Base-by-base conservation (phyloP, 2,113 vertebrate species). In the Mesembrinibis cayennensis region DNA sequence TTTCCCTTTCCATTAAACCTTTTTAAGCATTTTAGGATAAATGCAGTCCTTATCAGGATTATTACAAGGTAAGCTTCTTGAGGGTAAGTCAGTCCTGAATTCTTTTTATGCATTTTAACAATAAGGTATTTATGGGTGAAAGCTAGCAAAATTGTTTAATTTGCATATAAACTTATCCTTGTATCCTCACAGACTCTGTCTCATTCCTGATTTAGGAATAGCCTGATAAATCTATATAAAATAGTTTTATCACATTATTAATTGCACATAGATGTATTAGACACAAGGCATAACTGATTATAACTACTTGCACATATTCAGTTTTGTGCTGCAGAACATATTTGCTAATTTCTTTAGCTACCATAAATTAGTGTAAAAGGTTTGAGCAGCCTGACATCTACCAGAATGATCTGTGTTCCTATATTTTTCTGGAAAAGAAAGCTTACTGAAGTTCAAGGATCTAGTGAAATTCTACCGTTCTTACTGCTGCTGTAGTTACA, bases 51-150 rank as follows among this genome's bases (percentile, higher is more conserved):
- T 4, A 2, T 1, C 16, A 10, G 77, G 63, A 82, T 94, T 87
- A 26, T 32, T 47, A 22, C 65, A 63, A 94, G 97, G 94, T 88
- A 69, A 97, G 91, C 72, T 72, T 40, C 77, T 49, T 3, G 20
- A n/a, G 21, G 84, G 85, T 63, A 92, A 97, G 87, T 93, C 34
- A 97, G 87, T 93, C 34, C 53, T 74, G 63, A 45, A 45, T 25
- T 79, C 34, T 59, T 72, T 34, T 47, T 17, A 40, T 53, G 78
- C 12, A 6, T 81, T 92, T 84, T 47, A 56, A 42, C 42, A 15
- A 10, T 29, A 36, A 42, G 16, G 7, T 6, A 15, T 78, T 61
- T 22, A 8, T 5, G 20, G 20, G 30, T 74, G 21, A 45, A 36
- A 83, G 12, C 4, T 32, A 71, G 22, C 4, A 38, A 52, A 63